A percentile compares a stretch with the other conserved stretches of the same genome.
phyloP scores from a whole-genome alignment of 2,797 vertebrate genomes.

The Streptopelia turtur region DNA sequence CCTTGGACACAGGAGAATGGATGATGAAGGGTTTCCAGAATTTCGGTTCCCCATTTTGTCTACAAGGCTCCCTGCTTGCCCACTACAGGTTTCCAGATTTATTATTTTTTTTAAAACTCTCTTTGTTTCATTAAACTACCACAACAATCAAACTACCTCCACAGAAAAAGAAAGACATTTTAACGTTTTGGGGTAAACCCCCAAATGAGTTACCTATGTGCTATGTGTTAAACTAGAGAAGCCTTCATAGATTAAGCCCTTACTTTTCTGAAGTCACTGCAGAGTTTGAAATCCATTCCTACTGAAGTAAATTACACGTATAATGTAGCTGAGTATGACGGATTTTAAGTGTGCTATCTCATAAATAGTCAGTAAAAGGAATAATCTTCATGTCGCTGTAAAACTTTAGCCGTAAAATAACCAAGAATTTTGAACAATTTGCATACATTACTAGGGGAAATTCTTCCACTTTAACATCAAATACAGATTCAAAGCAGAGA shows the following conservation, averaged over 20 bases:
- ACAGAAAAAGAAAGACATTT: not conserved
- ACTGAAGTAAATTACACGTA: not conserved
- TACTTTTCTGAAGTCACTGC: not conserved
- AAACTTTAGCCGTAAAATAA: not conserved
- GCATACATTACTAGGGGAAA: not conserved
- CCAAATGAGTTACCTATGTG: not conserved
- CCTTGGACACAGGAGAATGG: not conserved
- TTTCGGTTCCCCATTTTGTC: not conserved
- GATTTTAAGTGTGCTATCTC: not conserved
- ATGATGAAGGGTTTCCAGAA: not conserved
- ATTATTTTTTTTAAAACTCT: not conserved
- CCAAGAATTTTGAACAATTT: not conserved
- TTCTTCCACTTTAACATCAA: not conserved
- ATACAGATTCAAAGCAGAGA: not conserved
- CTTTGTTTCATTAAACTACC: not conserved
- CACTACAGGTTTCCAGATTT: not conserved
- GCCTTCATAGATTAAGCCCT: not conserved
- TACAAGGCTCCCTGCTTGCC: not conserved
- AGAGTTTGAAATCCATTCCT: not conserved
- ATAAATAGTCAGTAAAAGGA: not conserved
- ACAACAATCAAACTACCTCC: not conserved
- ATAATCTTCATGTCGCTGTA: not conserved
- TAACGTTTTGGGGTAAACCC: not conserved
- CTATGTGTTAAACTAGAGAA: not conserved
- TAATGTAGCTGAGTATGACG: not conserved